Percentiles rank a stretch among this genome's conserved stretches.
Conservation (phyloP, 2,888 invertebrate genomes). For the Podotricha telesiphe region DNA sequence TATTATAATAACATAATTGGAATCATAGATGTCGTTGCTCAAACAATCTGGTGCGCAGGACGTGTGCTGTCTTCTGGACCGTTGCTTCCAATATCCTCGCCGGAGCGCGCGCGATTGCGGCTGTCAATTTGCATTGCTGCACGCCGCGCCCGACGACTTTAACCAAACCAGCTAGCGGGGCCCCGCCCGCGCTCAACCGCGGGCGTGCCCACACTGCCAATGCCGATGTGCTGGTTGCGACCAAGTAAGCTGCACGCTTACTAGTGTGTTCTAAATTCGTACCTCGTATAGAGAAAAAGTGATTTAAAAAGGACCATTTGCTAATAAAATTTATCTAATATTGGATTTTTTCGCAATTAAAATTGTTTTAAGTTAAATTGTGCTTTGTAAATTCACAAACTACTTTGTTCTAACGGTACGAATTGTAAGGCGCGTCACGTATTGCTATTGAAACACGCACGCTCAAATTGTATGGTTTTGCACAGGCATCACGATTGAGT, state of each 20-base stretch:
- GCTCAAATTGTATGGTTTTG: slow-evolving; percentile 42
- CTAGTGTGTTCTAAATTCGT: slow-evolving; percentile 58
- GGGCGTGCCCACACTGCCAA: slow-evolving; percentile 79
- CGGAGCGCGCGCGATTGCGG: slow-evolving; percentile 92
- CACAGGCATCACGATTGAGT: slow-evolving; percentile 45
- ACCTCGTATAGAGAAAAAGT: slow-evolving; percentile 13
- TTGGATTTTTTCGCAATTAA: background rate
- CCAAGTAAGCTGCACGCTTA: slow-evolving; percentile 78
- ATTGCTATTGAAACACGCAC: slow-evolving; percentile 47
- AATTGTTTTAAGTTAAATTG: background rate
- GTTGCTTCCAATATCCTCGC: slow-evolving; percentile 93
- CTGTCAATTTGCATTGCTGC: slow-evolving; percentile 95
- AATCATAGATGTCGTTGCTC: slow-evolving; percentile 53
- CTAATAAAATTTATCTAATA: background rate
- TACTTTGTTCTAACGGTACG: slow-evolving; percentile 28
- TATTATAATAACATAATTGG: slow-evolving; percentile 13
- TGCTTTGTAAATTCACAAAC: slow-evolving; percentile 18
- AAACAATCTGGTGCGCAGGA: slow-evolving; percentile 85
- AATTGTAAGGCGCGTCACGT: slow-evolving; percentile 38
- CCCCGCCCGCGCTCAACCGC: slow-evolving; percentile 76
- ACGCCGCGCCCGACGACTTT: slow-evolving; percentile 89
- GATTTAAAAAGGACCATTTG: slow-evolving; percentile 14
- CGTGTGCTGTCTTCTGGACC: slow-evolving; percentile 94
- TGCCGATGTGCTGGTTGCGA: slow-evolving; percentile 78
- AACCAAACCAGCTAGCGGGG: slow-evolving; percentile 83